These are phyloP conservation scores for Narcine bancroftii DNA, from an alignment of 2,113 vertebrate genomes.

Conservation along the genomic window DNA sequence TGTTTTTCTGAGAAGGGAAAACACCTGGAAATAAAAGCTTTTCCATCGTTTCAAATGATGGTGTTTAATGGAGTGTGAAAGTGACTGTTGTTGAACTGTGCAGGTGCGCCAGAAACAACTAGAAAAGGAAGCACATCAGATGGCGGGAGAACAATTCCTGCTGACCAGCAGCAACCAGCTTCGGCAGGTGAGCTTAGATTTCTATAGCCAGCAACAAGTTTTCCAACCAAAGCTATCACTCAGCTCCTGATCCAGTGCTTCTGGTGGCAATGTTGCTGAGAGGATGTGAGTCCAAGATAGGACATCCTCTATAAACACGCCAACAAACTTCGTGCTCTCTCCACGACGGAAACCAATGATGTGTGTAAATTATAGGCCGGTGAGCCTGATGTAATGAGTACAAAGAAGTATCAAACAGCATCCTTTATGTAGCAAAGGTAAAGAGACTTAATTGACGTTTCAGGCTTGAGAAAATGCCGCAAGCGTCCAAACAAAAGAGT, in stretches of 20 bases:
- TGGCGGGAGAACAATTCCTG: constrained; percentile 75
- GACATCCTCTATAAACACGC: too few relatives aligned
- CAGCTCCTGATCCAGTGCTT: not conserved
- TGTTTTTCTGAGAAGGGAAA: not conserved
- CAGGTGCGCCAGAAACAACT: constrained; percentile 73
- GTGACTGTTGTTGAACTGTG: constrained; percentile 35
- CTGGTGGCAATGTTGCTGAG: not conserved
- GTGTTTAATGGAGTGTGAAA: not conserved
- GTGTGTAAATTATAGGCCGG: too few relatives aligned
- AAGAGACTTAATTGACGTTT: too few relatives aligned
- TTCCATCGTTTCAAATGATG: not conserved
- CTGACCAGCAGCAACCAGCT: constrained; percentile 78
- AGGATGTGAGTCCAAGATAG: too few relatives aligned
- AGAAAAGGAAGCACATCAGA: constrained; percentile 73
- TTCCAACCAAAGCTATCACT: not conserved
- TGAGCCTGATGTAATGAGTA: too few relatives aligned
- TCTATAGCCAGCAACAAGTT: not conserved
- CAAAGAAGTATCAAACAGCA: too few relatives aligned
- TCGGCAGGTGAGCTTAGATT: constrained; percentile 54
- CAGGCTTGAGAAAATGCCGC: too few relatives aligned
- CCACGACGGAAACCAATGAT: too few relatives aligned
- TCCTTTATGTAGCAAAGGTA: too few relatives aligned
- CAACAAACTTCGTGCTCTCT: too few relatives aligned
- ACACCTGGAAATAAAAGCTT: not conserved
- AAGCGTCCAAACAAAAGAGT: too few relatives aligned